Evolutionary conservation across 2,888 invertebrate species (phyloP).

Genomic region (Dolomedes plantarius): DNA sequence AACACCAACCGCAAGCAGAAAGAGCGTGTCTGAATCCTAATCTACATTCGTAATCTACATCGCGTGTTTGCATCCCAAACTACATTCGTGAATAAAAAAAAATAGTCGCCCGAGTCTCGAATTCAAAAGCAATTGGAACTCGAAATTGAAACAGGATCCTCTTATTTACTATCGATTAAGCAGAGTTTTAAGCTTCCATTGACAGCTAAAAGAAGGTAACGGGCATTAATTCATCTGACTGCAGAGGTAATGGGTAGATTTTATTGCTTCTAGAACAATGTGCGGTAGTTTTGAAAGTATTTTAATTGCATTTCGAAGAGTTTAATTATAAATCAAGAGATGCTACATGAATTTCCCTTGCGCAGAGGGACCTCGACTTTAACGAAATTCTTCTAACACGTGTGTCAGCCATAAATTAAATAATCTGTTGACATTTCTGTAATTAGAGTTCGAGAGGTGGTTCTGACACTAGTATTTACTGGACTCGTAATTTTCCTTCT

Average conservation of each 20-base stretch:
- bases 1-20: too few relatives aligned
- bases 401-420: not conserved
- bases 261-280: slow-evolving; percentile 51
- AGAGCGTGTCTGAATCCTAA: too few relatives aligned
- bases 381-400: not conserved
- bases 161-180: not conserved
- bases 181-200: not conserved
- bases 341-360: not conserved
- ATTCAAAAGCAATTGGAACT: too few relatives aligned
- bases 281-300: slow-evolving; percentile 35
- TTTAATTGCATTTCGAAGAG: slow-evolving; percentile 52
- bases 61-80: too few relatives aligned
- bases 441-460: not conserved
- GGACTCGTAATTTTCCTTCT: not conserved
- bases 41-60: too few relatives aligned
- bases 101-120: too few relatives aligned
- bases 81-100: too few relatives aligned
- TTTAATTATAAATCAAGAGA: slow-evolving; percentile 22
- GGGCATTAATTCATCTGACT: not conserved
- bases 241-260: slow-evolving; percentile 1
- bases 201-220: not conserved
- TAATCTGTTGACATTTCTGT: slow-evolving; percentile 7
- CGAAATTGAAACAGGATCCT: too few relatives aligned
- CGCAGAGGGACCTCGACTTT: not conserved
- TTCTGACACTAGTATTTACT: not conserved